Base-by-base conservation (phyloP, 2,888 invertebrate genomes). In the Furcula furcula region DNA sequence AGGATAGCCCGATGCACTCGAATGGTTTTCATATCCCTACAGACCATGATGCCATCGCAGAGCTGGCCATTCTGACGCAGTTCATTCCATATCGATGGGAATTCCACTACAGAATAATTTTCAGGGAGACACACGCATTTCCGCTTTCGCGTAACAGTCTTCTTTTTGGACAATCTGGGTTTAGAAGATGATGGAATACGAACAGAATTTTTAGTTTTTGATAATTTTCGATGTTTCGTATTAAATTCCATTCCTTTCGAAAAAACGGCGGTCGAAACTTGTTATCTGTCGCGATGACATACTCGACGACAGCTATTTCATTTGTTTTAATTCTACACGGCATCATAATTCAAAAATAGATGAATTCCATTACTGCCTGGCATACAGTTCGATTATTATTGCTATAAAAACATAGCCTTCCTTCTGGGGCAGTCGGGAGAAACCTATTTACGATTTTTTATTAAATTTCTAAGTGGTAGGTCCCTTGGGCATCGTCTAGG, bases 31-130 rank as follows among this genome's bases (percentile, higher is more conserved):
- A 91, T 91, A 58, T 91, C 92, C 37, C 87, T 89, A 68, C 93
- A 93, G 47, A 89, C 82, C 34, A 94, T 91, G 11, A 88, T 77
- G 11, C 94, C 94, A 77, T 95, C 95, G 76, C 94, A 94, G 29
- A 93, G 86, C 65, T 92, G 92, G 56, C 89, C 90, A 64, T 90
- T 92, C 38, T 84, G 83, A 55, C 93, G 89, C 48, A 93, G 78
- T 72, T 93, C 93, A 63, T 91, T 91, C 93, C 93, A 93, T 61
- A 93, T 91, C 27, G 89, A 74, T 36, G 93, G 93, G 69, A 93
- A 93, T 67, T 92, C 91, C 45, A 91, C 90, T 48, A 90, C 78
- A 46, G 90, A 90, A 66, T 89, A 88, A 75, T 90, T 87, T 74
- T 89, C 89, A 50, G 92, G 91, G 43, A 90, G 81, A 71, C 92